Base-by-base conservation (phyloP, 2,113 vertebrate species). In the Vulpes vulpes region DNA sequence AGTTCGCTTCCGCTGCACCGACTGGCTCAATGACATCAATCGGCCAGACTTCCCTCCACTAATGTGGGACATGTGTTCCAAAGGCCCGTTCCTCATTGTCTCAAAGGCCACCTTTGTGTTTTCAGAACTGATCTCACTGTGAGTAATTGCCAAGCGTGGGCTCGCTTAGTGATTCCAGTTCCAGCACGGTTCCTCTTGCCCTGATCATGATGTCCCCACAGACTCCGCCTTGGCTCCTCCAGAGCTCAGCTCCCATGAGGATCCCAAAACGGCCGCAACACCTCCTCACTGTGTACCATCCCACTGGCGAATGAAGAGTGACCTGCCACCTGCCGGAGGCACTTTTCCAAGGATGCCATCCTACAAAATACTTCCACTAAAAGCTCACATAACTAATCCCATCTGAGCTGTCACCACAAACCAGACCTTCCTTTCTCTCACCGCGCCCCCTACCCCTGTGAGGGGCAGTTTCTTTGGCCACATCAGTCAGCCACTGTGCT, bases 111-210 rank as follows among this genome's bases (percentile, higher is more conserved):
- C 84, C 74, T 95, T 78, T 60, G 57, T 49, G n/a, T 91, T 90
- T 95, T 81, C 85, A 85, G 91, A 93, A 64, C 89, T 74, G 79
- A 35, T 85, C 73, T 96, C 59, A 49, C 81, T 84, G 89, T 71
- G 94, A 95, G 81, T 79, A 80, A 91, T 32, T 89, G 96, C 71
- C 32, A 91, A 85, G 74, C 1, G 35, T 91, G 81, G 81, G 89
- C n/a, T 94, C 30, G n/a, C 81, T 79, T 76, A 55, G 62, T 30
- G 84, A 85, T 49, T 65, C 11, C 55, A 11, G 81, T 30, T 94
- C 14, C 11, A 8, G 67, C n/a, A 12, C n/a, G 6, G 35, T n/a
- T 83, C 11, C 73, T 93, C 32, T 84, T 35, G 16, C 27, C 59
- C 89, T 67, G 35, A 76, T 38, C 53, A 4, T 35, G 85, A 80